Evolutionary conservation across 2,888 invertebrate genomes (phyloP).

Genomic region (Athalia rosae): DNA sequence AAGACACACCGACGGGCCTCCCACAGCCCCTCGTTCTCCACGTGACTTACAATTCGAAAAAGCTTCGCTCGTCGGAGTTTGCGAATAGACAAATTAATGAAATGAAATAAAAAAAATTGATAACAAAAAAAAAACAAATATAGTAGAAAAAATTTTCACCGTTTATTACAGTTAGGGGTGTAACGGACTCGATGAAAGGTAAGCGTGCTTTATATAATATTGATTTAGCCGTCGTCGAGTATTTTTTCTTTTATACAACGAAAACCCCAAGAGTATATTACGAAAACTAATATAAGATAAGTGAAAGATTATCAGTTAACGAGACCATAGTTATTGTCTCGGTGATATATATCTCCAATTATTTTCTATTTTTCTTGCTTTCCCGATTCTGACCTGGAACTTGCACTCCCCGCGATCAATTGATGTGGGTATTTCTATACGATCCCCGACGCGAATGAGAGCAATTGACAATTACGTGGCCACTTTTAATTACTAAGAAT

Average conservation of each 20-base stretch:
- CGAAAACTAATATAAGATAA: not conserved
- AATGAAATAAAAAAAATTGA: no score
- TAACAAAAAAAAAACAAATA: no score
- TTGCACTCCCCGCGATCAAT: no score
- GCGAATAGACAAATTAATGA: no score
- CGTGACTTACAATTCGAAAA: not conserved
- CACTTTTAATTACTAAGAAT: slow-evolving; percentile 14
- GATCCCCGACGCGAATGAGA: not conserved
- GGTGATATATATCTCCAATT: not conserved
- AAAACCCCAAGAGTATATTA: not conserved
- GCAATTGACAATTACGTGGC: not conserved
- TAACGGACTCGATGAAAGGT: no score
- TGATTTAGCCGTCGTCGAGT: not conserved
- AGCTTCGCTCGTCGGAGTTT: not conserved
- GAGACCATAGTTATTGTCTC: not conserved
- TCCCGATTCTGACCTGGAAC: no score
- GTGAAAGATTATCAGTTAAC: not conserved
- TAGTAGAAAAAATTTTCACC: no score
- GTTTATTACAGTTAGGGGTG: no score
- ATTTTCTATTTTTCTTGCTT: no score
- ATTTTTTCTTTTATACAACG: not conserved
- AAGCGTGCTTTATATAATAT: not conserved
- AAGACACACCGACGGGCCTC: not conserved
- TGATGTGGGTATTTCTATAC: not conserved
- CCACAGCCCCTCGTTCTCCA: not conserved